phyloP scores from a whole-genome alignment of 1,140 invertebrate species.

The Caenorhabditis inopinata region DNA sequence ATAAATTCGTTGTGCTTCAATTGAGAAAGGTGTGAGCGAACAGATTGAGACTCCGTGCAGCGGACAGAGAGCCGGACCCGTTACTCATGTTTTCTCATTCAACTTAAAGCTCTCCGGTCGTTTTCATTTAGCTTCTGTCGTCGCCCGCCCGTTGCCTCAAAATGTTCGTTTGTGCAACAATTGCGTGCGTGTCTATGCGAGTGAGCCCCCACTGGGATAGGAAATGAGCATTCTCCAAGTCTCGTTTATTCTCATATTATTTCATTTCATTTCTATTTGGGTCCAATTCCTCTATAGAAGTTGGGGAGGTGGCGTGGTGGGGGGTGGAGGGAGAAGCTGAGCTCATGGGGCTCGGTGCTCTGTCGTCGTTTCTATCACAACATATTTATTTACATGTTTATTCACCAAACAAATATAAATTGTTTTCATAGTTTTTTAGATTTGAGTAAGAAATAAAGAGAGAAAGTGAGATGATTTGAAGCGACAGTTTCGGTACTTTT shows the following conservation, averaged over 20 bases:
- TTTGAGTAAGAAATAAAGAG: background rate
- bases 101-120: background rate
- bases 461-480: background rate
- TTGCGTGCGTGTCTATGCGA: conserved; percentile 15
- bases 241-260: background rate
- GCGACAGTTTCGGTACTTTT: conserved; percentile 7
- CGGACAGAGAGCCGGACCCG: too few species aligned
- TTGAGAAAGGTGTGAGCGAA: too few species aligned
- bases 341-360: too few species aligned
- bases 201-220: conserved; percentile 19
- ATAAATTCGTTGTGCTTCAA: too few species aligned
- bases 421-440: too few species aligned
- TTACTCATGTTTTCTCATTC: too few species aligned
- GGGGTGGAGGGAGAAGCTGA: background rate
- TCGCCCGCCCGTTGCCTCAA: background rate
- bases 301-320: too few species aligned
- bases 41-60: too few species aligned
- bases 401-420: too few species aligned
- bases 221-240: background rate
- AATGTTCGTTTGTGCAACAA: conserved; percentile 33
- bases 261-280: background rate
- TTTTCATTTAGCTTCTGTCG: background rate
- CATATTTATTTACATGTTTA: conserved; percentile 21
- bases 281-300: background rate
- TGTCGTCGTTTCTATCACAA: too few species aligned